Percentiles rank a stretch among this genome's conserved stretches.
phyloP scores from a whole-genome alignment of 2,888 invertebrate species.

The Leptopilina myrica region DNA sequence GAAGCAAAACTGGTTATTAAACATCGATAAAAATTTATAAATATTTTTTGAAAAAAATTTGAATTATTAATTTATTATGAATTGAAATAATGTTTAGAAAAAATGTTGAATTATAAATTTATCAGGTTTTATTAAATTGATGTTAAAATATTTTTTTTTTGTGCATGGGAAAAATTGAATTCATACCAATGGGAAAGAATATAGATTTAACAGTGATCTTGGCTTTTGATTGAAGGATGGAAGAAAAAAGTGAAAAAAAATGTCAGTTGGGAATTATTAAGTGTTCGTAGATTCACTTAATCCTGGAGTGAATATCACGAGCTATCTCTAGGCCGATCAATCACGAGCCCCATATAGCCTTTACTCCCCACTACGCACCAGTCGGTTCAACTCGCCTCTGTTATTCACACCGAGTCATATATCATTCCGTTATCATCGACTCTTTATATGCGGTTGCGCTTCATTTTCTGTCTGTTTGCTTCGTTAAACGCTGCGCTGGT shows the following conservation, averaged over 20 bases:
- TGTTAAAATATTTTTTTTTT: too few species aligned
- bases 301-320: slow-evolving; percentile 73
- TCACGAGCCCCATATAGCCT: slow-evolving; percentile 65
- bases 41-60: too few species aligned
- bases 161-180: too few species aligned
- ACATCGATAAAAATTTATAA: too few species aligned
- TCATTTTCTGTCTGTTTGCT: slow-evolving; percentile 77
- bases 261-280: slow-evolving; percentile 63
- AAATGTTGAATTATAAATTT: too few species aligned
- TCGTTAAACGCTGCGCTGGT: slow-evolving; percentile 58
- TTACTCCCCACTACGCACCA: slow-evolving; percentile 53
- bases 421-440: slow-evolving; percentile 77
- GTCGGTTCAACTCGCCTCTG: slow-evolving; percentile 63
- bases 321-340: slow-evolving; percentile 76
- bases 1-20: too few species aligned
- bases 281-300: slow-evolving; percentile 75
- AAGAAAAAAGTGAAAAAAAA: not conserved
- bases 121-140: too few species aligned
- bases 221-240: slow-evolving; percentile 27
- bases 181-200: not conserved
- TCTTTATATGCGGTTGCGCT: slow-evolving; percentile 77
- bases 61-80: too few species aligned
- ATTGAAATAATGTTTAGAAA: too few species aligned
- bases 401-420: slow-evolving; percentile 75
- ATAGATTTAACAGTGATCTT: slow-evolving; percentile 1